A percentile compares a stretch with the other conserved stretches of the same genome.
phyloP scores from a whole-genome alignment of 1,140 invertebrate genomes.

The Acromyrmex heyeri region DNA sequence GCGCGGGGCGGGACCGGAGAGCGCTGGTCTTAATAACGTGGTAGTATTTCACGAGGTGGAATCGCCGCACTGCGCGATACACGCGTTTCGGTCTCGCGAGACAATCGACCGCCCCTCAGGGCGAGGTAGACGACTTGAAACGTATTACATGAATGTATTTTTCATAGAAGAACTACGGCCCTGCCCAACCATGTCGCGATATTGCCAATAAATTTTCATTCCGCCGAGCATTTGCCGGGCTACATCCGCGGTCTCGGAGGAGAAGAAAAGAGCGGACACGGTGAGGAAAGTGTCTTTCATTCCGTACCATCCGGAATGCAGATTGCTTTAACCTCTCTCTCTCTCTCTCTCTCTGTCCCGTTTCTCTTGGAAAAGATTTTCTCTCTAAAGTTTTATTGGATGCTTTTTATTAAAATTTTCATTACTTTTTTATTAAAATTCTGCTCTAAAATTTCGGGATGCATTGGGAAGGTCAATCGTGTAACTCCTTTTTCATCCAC shows the following conservation, averaged over 20 bases:
- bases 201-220: constrained; percentile 73
- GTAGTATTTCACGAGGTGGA: constrained; percentile 47
- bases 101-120: constrained; percentile 45
- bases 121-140: constrained; percentile 29
- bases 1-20: background rate
- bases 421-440: constrained; percentile 28
- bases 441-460: background rate
- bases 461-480: background rate
- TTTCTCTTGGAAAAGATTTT: background rate
- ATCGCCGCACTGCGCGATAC: constrained; percentile 22
- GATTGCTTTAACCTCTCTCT: constrained; percentile 22
- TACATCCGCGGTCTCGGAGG: constrained; percentile 31
- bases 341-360: no score
- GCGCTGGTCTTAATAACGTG: constrained; percentile 52
- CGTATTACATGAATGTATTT: constrained; percentile 59
- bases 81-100: constrained; percentile 41
- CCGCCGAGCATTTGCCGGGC: constrained; percentile 61
- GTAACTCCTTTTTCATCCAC: background rate
- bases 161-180: constrained; percentile 46
- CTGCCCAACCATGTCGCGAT: constrained; percentile 29
- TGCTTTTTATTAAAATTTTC: constrained; percentile 18
- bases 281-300: constrained; percentile 43
- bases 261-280: constrained; percentile 1
- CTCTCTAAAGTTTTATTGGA: background rate
- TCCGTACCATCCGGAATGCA: constrained; percentile 11